Evolutionary conservation across 2,797 vertebrate species (phyloP).

Genomic region (Apogon talboti): DNA sequence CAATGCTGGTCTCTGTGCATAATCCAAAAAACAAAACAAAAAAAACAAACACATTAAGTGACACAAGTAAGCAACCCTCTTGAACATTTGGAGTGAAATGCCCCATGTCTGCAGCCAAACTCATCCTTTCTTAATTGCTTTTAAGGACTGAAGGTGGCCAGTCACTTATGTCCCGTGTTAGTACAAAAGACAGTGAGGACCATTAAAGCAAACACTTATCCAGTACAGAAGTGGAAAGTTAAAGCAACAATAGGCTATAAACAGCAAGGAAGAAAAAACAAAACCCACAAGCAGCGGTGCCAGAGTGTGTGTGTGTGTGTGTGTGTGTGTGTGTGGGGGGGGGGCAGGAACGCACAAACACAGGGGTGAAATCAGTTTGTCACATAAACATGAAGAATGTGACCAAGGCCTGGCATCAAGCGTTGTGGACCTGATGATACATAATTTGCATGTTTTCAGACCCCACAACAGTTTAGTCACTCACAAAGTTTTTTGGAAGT

Average conservation of each 20-base stretch:
- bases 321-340: too few relatives aligned
- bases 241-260: constrained; percentile 44
- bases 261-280: constrained; percentile 24
- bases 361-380: constrained; percentile 48
- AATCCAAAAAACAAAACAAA: constrained; percentile 26
- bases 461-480: constrained; percentile 14
- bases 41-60: constrained; percentile 16
- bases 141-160: constrained; percentile 32
- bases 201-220: constrained; percentile 35
- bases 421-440: constrained; percentile 23
- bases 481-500: constrained; percentile 5
- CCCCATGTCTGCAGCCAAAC: constrained; percentile 36
- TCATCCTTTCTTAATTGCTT: constrained; percentile 45
- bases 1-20: constrained; percentile 15
- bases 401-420: constrained; percentile 50
- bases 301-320: too few relatives aligned
- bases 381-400: constrained; percentile 73
- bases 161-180: constrained; percentile 30
- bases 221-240: constrained; percentile 39
- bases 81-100: constrained; percentile 25
- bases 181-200: constrained; percentile 52
- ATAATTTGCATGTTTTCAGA: constrained; percentile 19
- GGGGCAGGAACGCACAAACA: constrained; percentile 41
- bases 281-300: neutral
- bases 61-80: constrained; percentile 5